Conservation (phyloP, 2,113 vertebrate species). For the Sprattus sprattus region DNA sequence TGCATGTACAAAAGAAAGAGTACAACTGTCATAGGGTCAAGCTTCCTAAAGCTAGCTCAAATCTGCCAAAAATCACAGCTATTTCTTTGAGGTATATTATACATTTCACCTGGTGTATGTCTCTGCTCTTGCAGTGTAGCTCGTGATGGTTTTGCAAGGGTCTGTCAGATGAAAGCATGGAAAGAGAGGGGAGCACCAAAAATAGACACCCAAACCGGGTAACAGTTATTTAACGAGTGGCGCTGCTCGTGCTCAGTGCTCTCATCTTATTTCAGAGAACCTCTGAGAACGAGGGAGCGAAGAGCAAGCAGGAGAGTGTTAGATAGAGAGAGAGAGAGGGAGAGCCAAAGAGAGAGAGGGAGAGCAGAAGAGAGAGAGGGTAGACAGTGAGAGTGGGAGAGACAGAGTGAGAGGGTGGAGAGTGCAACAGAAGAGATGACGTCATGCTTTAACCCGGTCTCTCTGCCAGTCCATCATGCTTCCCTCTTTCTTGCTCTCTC, state of each 20-base stretch:
- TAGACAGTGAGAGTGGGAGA: slow-evolving; percentile 31
- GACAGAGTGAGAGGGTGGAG: slow-evolving; percentile 18
- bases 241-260: slow-evolving; percentile 14
- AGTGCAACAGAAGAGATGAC: slow-evolving; percentile 49
- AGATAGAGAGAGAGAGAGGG: background rate
- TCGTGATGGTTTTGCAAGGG: background rate
- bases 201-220: slow-evolving; percentile 42
- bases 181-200: slow-evolving; percentile 24
- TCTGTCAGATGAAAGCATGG: background rate
- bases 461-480: slow-evolving; percentile 29
- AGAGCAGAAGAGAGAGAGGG: slow-evolving; percentile 46
- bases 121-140: background rate
- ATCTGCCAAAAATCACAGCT: no score
- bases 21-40: background rate
- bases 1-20: background rate
- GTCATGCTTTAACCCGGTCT: slow-evolving; percentile 52
- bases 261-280: slow-evolving; percentile 26
- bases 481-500: slow-evolving; percentile 40
- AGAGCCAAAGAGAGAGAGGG: slow-evolving; percentile 49
- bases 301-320: background rate
- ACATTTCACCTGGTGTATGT: background rate
- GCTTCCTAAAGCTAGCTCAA: background rate
- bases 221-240: slow-evolving; percentile 40
- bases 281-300: slow-evolving; percentile 33
- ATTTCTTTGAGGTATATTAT: background rate